These are phyloP conservation scores for Drosophila watanabei DNA, from an alignment of 1,140 invertebrate genomes.

Conservation along the genomic window DNA sequence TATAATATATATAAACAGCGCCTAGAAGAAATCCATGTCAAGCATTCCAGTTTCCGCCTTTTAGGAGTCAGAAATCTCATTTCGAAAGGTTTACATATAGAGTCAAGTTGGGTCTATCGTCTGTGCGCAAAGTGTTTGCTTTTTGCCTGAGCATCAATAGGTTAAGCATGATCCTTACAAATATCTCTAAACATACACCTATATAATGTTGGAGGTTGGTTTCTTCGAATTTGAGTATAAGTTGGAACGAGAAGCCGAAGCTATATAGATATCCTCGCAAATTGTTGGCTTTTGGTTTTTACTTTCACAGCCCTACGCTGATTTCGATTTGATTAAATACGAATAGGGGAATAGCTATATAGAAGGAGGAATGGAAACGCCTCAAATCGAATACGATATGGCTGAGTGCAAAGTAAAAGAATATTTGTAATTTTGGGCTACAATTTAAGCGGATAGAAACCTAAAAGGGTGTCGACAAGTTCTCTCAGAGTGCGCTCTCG, in stretches of 20 bases:
- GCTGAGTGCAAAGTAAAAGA: not conserved
- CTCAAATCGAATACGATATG: not conserved
- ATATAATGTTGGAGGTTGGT: not conserved
- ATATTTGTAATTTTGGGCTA: not conserved
- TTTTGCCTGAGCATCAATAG: slow-evolving; percentile 58
- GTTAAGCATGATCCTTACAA: slow-evolving; percentile 18
- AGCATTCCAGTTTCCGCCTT: slow-evolving; percentile 46
- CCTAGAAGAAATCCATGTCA: slow-evolving; percentile 49
- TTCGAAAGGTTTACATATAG: not conserved
- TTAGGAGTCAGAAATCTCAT: slow-evolving; percentile 35
- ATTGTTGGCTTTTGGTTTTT: too few relatives aligned
- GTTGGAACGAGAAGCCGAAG: not conserved
- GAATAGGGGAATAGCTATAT: not conserved
- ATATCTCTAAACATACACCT: slow-evolving; percentile 6
- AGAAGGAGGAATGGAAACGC: slow-evolving; percentile 2
- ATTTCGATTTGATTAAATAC: not conserved
- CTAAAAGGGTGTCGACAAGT: too few relatives aligned
- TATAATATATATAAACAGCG: slow-evolving; percentile 55
- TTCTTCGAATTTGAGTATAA: slow-evolving; percentile 24
- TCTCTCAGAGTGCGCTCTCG: too few relatives aligned
- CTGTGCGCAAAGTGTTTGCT: slow-evolving; percentile 61
- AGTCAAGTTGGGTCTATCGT: slow-evolving; percentile 15
- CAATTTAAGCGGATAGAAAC: not conserved
- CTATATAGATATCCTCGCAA: slow-evolving; percentile 9
- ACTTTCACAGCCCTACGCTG: not conserved